Evolutionary conservation across 2,888 invertebrate genomes (phyloP).

Genomic region (Epirrita christyi): DNA sequence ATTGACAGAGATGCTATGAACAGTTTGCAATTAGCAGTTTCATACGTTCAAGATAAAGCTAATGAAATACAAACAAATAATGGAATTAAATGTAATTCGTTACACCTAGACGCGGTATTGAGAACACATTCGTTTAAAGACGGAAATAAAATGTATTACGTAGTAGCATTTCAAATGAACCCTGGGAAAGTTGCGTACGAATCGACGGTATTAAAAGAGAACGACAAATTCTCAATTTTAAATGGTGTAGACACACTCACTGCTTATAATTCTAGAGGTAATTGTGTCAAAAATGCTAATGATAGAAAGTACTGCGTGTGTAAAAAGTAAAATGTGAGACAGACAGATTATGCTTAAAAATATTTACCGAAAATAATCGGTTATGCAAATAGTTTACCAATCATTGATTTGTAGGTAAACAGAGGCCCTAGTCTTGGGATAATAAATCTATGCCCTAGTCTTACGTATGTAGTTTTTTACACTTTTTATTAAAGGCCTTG

Average conservation of each 20-base stretch:
- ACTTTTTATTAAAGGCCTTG: too few relatives aligned
- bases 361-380: too few relatives aligned
- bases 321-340: conserved; percentile 13
- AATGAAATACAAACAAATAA: conserved; percentile 49
- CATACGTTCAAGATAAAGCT: conserved; percentile 48
- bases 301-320: conserved; percentile 61
- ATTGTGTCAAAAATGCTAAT: conserved; percentile 49
- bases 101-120: conserved; percentile 77
- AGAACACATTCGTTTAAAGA: conserved; percentile 67
- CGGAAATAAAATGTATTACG: conserved; percentile 71
- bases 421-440: too few relatives aligned
- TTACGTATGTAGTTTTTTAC: too few relatives aligned
- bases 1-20: conserved; percentile 66
- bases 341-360: too few relatives aligned
- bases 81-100: conserved; percentile 75
- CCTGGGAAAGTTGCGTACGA: conserved; percentile 88
- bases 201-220: conserved; percentile 82
- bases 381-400: too few relatives aligned
- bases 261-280: conserved; percentile 53
- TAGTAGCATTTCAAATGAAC: conserved; percentile 85
- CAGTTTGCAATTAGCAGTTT: conserved; percentile 73
- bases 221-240: conserved; percentile 67
- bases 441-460: too few relatives aligned
- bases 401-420: too few relatives aligned
- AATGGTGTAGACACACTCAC: conserved; percentile 78